Conservation (phyloP, 92 coral and sea anemone genomes). For the Muricea muricata region DNA sequence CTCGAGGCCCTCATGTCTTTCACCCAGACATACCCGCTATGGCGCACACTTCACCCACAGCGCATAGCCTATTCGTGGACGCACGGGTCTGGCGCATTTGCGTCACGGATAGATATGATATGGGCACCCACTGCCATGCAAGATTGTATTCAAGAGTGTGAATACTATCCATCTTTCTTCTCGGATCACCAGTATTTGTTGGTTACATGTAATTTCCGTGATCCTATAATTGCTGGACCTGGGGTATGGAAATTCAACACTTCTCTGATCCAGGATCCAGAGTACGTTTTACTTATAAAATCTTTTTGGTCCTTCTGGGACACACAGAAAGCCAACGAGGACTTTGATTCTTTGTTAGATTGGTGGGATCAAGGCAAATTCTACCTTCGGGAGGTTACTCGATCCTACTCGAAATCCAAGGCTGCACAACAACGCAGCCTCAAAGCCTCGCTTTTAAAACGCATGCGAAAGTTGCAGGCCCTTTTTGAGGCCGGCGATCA, state of each 20-base stretch:
- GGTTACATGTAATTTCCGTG: not conserved
- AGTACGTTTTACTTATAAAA: conserved; percentile 18
- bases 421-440: not conserved
- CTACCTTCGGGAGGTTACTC: conserved; percentile 28
- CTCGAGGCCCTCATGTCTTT: not conserved
- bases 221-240: not conserved
- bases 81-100: conserved; percentile 18
- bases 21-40: conserved; percentile 37
- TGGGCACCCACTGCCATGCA: conserved; percentile 39
- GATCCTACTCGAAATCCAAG: not conserved
- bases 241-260: conserved; percentile 45
- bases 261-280: conserved; percentile 12
- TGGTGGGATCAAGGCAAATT: conserved; percentile 57
- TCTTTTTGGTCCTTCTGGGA: conserved; percentile 52
- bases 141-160: conserved; percentile 5
- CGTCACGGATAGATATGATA: conserved; percentile 65
- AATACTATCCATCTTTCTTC: conserved; percentile 40
- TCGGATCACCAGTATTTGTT: conserved; percentile 38
- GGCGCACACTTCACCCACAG: conserved; percentile 69
- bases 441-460: not conserved
- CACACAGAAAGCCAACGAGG: not conserved
- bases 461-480: not conserved
- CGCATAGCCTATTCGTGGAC: conserved; percentile 64
- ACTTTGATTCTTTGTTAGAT: conserved; percentile 21
- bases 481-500: conserved; percentile 36